Conservation (phyloP, 1,140 invertebrate species). For the Cataglyphis hispanica region DNA sequence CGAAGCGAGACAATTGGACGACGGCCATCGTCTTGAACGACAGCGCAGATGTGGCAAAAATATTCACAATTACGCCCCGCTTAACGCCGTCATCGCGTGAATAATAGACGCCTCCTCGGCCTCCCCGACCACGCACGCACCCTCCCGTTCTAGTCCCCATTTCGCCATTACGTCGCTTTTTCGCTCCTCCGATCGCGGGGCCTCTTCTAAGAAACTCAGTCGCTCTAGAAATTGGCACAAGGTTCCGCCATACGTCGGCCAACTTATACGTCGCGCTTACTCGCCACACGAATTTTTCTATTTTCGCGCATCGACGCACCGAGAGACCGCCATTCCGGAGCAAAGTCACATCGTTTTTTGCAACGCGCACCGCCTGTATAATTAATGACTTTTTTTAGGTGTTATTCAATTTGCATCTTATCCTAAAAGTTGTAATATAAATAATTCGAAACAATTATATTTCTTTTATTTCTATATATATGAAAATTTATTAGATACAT, state of each 20-base stretch:
- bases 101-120: slow-evolving; percentile 82
- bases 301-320: slow-evolving; percentile 51
- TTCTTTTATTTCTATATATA: neutral
- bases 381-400: slow-evolving; percentile 21
- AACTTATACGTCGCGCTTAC: slow-evolving; percentile 55
- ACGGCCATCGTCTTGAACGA: slow-evolving; percentile 84
- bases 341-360: slow-evolving; percentile 14
- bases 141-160: neutral
- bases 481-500: no score
- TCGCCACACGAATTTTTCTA: slow-evolving; percentile 59
- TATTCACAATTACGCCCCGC: slow-evolving; percentile 85
- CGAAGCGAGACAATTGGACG: slow-evolving; percentile 83
- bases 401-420: slow-evolving; percentile 17
- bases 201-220: slow-evolving; percentile 77
- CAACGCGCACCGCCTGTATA: neutral
- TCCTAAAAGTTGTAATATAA: slow-evolving; percentile 12
- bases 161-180: slow-evolving; percentile 48
- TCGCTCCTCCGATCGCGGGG: slow-evolving; percentile 48
- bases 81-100: slow-evolving; percentile 78
- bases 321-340: slow-evolving; percentile 22
- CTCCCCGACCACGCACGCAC: neutral
- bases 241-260: slow-evolving; percentile 70
- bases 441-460: neutral
- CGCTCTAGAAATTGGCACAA: slow-evolving; percentile 84
- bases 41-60: slow-evolving; percentile 85